These are phyloP conservation scores for Chaetogeoica ovagalla DNA, from an alignment of 2,888 invertebrate species.

Conservation along the genomic window DNA sequence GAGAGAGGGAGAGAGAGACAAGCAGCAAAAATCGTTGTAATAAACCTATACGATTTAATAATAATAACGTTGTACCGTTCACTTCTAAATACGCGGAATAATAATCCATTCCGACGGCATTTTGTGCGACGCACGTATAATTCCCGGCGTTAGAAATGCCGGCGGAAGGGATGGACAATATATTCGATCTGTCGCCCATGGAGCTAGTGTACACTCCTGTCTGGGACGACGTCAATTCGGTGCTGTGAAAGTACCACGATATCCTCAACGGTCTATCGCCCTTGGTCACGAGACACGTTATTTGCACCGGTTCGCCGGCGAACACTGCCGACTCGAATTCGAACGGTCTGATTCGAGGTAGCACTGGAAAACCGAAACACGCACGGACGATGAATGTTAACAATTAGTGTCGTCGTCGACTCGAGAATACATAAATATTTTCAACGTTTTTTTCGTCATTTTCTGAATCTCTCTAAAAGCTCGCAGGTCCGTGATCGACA, in stretches of 20 bases:
- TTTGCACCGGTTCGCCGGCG: constrained; percentile 69
- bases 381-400: too few species aligned
- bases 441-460: background rate
- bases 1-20: background rate
- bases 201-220: constrained; percentile 46
- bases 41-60: background rate
- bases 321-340: constrained; percentile 64
- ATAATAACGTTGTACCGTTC: constrained; percentile 41
- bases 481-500: background rate
- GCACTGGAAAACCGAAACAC: constrained; percentile 62
- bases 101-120: constrained; percentile 68
- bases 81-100: constrained; percentile 64
- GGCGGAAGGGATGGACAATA: constrained; percentile 57
- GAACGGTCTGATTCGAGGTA: constrained; percentile 71
- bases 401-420: background rate
- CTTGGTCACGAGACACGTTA: constrained; percentile 68
- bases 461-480: background rate
- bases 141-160: constrained; percentile 59
- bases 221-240: constrained; percentile 43
- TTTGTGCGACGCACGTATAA: constrained; percentile 61
- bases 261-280: constrained; percentile 75
- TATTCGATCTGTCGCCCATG: constrained; percentile 57
- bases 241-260: constrained; percentile 57
- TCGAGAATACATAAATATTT: background rate
- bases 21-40: background rate